A percentile compares a stretch with the other conserved stretches of the same genome.
Conservation (phyloP, 2,113 vertebrate species). For the Ammospiza caudacuta region DNA sequence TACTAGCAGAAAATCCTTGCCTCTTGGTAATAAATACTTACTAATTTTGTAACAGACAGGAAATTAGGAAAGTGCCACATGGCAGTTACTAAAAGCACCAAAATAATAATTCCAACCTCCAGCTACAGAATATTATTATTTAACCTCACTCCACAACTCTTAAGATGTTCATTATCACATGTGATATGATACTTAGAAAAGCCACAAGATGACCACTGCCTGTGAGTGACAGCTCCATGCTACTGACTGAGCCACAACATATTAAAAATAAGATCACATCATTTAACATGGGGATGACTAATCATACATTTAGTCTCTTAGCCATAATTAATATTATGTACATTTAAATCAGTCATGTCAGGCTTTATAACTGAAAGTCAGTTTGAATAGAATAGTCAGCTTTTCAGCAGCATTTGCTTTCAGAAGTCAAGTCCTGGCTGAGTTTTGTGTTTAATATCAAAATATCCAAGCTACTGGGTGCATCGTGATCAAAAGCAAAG, state of each 20-base stretch:
- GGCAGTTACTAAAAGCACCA: conserved; percentile 10
- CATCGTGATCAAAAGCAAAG: not conserved
- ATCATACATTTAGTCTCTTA: not conserved
- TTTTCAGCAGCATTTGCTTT: not conserved
- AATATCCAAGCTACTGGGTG: not conserved
- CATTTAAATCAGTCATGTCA: not conserved
- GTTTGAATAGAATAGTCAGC: not conserved
- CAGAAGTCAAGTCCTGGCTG: not conserved
- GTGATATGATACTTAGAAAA: not conserved
- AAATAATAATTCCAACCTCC: conserved; percentile 22
- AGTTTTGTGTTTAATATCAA: not conserved
- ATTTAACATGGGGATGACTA: not conserved
- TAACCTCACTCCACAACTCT: not conserved
- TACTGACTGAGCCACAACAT: not conserved
- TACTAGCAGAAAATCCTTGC: not conserved
- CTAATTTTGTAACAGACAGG: not conserved
- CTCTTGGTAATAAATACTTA: conserved; percentile 9
- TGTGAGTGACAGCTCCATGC: not conserved
- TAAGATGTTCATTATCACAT: not conserved
- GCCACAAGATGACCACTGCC: not conserved
- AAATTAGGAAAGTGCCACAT: not conserved
- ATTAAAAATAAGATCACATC: conserved; percentile 19
- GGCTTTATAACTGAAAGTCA: not conserved
- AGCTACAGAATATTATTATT: not conserved
- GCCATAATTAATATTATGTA: not conserved